These are phyloP conservation scores for Otus sunia DNA, from an alignment of 2,113 vertebrate genomes.

Conservation along the genomic window DNA sequence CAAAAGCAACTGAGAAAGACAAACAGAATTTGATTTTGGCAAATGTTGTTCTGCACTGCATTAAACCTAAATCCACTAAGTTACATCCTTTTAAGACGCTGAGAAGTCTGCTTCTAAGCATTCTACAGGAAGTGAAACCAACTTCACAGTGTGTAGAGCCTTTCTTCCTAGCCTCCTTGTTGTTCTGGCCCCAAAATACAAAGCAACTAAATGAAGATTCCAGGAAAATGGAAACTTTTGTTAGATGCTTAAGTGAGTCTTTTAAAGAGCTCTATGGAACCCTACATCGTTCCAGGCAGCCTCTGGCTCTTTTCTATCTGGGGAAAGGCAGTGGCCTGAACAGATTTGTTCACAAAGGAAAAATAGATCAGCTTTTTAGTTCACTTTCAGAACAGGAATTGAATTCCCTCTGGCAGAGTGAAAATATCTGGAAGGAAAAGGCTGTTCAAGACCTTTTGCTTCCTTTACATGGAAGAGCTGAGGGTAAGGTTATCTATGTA, in stretches of 20 bases:
- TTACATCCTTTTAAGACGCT: background rate
- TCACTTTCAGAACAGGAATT: background rate
- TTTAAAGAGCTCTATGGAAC: slow-evolving; percentile 46
- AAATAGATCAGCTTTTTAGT: slow-evolving; percentile 54
- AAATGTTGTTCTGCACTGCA: slow-evolving; percentile 69
- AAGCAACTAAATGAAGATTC: slow-evolving; percentile 57
- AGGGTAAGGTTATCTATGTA: slow-evolving; percentile 53
- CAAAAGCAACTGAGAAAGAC: slow-evolving; percentile 40
- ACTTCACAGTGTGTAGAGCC: slow-evolving; percentile 23
- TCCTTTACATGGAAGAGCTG: slow-evolving; percentile 49
- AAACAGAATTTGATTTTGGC: slow-evolving; percentile 76
- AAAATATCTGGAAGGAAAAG: slow-evolving; percentile 55
- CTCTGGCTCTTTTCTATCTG: slow-evolving; percentile 67
- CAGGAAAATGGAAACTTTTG: slow-evolving; percentile 37
- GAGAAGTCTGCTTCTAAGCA: slow-evolving; percentile 47
- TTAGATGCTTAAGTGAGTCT: slow-evolving; percentile 20
- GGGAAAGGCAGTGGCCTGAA: slow-evolving; percentile 17
- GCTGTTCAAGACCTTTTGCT: slow-evolving; percentile 40
- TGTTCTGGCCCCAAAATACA: slow-evolving; percentile 69
- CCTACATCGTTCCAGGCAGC: slow-evolving; percentile 54
- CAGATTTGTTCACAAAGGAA: slow-evolving; percentile 62
- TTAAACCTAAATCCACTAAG: slow-evolving; percentile 54
- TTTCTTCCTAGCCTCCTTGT: slow-evolving; percentile 70
- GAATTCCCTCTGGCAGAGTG: slow-evolving; percentile 59
- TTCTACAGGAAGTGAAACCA: background rate